Percentiles rank a stretch among this genome's conserved stretches.
phyloP scores from a whole-genome alignment of 2,113 vertebrate species.

The Gymnocephalus cernua region DNA sequence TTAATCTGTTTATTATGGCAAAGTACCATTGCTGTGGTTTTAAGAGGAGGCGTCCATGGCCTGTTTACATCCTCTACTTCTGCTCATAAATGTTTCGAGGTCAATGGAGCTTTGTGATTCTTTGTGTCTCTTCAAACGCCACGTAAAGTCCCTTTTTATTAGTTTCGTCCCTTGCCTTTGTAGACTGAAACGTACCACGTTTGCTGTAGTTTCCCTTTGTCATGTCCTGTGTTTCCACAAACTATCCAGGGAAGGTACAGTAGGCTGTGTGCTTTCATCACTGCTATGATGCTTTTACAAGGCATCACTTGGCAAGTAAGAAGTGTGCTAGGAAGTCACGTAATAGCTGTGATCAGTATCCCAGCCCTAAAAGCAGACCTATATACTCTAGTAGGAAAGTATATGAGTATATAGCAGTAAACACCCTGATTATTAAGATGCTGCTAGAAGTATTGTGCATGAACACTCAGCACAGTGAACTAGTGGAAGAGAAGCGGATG shows the following conservation, averaged over 20 bases:
- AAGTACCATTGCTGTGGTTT: slow-evolving; percentile 61
- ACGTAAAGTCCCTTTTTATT: slow-evolving; percentile 64
- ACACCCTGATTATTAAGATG: slow-evolving; percentile 26
- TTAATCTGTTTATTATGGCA: slow-evolving; percentile 63
- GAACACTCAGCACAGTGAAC: neutral
- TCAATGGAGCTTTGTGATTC: slow-evolving; percentile 59
- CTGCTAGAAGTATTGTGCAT: slow-evolving; percentile 8
- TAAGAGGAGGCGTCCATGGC: slow-evolving; percentile 48
- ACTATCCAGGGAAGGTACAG: neutral
- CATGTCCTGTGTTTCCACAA: slow-evolving; percentile 25
- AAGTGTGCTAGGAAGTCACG: neutral
- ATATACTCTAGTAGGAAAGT: neutral
- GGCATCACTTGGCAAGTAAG: slow-evolving; percentile 12
- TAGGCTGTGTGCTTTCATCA: slow-evolving; percentile 12
- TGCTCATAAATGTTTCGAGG: slow-evolving; percentile 74
- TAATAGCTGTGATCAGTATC: slow-evolving; percentile 34
- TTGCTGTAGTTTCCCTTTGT: slow-evolving; percentile 27
- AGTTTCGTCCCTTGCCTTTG: slow-evolving; percentile 29
- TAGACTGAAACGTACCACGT: slow-evolving; percentile 20
- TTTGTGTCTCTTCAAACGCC: slow-evolving; percentile 67
- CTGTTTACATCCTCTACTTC: slow-evolving; percentile 63
- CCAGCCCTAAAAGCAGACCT: slow-evolving; percentile 34
- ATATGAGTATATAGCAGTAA: slow-evolving; percentile 26
- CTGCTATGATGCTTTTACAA: slow-evolving; percentile 15
- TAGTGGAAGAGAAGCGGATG: slow-evolving; percentile 28